Conservation (phyloP, 1,140 invertebrate species). For the Coptotermes formosanus region DNA sequence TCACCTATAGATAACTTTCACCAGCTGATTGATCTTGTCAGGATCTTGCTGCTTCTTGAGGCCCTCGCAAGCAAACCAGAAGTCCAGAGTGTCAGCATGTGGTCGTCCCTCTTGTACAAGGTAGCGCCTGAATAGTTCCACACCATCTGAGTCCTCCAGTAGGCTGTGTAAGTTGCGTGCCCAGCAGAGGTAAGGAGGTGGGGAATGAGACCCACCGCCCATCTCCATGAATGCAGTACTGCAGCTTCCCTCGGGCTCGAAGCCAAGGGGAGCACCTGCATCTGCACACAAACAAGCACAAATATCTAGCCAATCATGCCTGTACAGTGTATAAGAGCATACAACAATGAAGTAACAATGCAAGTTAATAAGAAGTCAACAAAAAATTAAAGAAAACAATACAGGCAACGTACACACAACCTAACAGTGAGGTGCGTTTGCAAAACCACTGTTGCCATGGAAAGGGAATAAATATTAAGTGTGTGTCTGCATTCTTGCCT, state of each 20-base stretch:
- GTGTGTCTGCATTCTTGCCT: neutral
- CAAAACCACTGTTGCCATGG: too few species aligned
- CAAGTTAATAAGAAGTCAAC: neutral
- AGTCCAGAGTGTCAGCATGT: constrained; percentile 76
- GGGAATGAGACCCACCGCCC: constrained; percentile 48
- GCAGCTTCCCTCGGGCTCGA: constrained; percentile 55
- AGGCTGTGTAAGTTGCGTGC: constrained; percentile 76
- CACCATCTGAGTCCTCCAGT: constrained; percentile 81
- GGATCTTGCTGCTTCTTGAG: constrained; percentile 75
- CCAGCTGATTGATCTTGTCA: constrained; percentile 69
- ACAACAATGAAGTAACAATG: neutral
- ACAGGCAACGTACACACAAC: too few species aligned
- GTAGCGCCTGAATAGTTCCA: constrained; percentile 80
- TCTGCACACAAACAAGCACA: constrained; percentile 11
- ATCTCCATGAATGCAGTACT: constrained; percentile 20
- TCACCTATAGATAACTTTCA: constrained; percentile 79
- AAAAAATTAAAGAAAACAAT: too few species aligned
- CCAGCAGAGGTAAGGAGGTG: constrained; percentile 82
- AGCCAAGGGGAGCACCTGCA: constrained; percentile 51
- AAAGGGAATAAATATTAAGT: neutral
- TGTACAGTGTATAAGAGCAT: neutral
- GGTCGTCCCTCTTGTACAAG: constrained; percentile 75
- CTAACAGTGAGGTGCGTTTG: too few species aligned
- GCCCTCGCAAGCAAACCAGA: constrained; percentile 90
- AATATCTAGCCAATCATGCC: too few species aligned